Evolutionary conservation across 2,113 vertebrate genomes (phyloP), one percentile per base, ranked within the genome.

Genomic region (Tyrannus savana): DNA sequence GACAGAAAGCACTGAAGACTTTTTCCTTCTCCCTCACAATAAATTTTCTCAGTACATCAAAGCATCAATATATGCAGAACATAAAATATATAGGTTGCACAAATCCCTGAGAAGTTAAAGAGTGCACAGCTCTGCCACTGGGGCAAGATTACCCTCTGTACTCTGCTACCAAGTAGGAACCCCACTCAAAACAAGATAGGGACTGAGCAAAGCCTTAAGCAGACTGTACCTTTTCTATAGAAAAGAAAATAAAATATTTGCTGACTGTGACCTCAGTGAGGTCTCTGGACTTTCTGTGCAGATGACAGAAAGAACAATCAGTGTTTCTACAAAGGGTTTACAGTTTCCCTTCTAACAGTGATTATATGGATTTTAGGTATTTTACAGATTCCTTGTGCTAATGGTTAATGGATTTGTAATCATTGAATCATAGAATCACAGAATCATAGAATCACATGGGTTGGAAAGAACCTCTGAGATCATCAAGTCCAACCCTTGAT

Each of bases 1-100:
- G 10, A 30, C 2, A 28, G 42, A 72, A 72, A 68, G 22, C 14
- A 72, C 1, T 31, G 23, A 66, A 18, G 11, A 19, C 6, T 62
- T 84, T 80, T 58, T 75, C 18, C 12, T 66, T 42, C 6, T 21
- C 4, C 12, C 3, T 55, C 22, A 44, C 9, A 66, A 44, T 27
- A 37, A 39, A 63, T 15, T 68, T 35, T 17, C 33, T 66, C 52
- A 25, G 49, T 67, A 52, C 2, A 47, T 10, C 12, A 84, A 66
- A 35, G 2, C 2, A 11, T 33, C 12, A 37, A 9, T 49, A 23
- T 12, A 30, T 17, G 49, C 7, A 73, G 16, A 37, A 5, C 6
- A 42, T 6, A 46, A 50, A 60, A 42, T 0, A 0, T 30, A 66
- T 41, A 68, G 18, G 6, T 7, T 24, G 19, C 62, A 19, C 3